phyloP scores from a whole-genome alignment of 64 coral and sea anemone genomes.

The Stichodactyla helianthus region DNA sequence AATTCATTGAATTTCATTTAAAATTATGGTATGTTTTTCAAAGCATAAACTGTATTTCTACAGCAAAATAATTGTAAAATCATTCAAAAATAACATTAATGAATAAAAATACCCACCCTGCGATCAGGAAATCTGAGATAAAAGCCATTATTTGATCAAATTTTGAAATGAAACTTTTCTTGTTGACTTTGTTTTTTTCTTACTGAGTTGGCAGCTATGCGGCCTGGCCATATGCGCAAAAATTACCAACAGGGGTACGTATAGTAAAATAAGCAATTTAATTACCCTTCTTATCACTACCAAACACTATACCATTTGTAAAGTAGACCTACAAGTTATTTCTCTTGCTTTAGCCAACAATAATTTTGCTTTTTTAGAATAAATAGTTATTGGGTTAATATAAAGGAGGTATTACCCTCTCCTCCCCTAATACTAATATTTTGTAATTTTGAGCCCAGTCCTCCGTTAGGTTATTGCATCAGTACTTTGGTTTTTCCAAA shows the following conservation, averaged over 20 bases:
- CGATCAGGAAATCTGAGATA: constrained; percentile 53
- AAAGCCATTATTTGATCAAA: constrained; percentile 34
- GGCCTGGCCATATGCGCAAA: not conserved
- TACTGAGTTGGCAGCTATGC: not conserved
- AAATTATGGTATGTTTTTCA: too few relatives aligned
- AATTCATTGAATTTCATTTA: too few relatives aligned
- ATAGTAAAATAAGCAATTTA: not conserved
- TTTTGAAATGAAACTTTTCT: not conserved
- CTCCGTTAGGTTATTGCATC: not conserved
- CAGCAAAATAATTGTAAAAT: not conserved
- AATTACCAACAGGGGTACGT: not conserved
- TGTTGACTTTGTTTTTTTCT: not conserved
- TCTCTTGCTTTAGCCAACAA: not conserved
- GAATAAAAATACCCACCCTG: constrained; percentile 36
- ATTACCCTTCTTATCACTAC: too few relatives aligned
- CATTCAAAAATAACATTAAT: not conserved
- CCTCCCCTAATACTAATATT: not conserved
- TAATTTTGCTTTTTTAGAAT: not conserved
- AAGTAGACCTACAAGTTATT: not conserved
- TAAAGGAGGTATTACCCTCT: not conserved
- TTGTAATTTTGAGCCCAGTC: not conserved
- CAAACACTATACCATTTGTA: too few relatives aligned
- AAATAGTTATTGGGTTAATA: not conserved
- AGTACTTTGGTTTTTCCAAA: not conserved
- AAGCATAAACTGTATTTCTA: too few relatives aligned